Evolutionary conservation across 2,113 vertebrate species (phyloP), one percentile per base, ranked within the genome.

Genomic region (Catharus fuscescens): DNA sequence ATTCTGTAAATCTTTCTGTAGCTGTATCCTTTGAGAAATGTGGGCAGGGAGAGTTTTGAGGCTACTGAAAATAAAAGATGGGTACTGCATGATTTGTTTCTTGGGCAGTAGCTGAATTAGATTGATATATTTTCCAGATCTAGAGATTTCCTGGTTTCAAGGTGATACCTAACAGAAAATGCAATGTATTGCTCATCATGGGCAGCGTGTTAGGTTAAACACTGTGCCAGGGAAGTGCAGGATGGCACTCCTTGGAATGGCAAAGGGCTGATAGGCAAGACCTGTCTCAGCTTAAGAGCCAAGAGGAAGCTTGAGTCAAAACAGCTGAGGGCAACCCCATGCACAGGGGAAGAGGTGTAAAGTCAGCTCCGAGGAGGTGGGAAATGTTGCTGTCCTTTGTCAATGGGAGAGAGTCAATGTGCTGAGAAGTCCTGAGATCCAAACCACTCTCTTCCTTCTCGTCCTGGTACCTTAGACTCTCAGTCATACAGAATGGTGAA

Each of bases 1-100:
- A 8, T 80, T 88, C 79, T 95, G 67, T 36, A 83, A 83, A 88
- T 86, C 18, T 86, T 67, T 77, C 86, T 92, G 10, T 54, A 34
- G 34, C 13, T 38, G 10, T 62, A 52, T 62, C 71, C 50, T 62
- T 59, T 66, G 64, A 59, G 80, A 88, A 23, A 38, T 77, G 52
- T n/a, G 42, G 31, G 59, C 44, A 54, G 86, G 60, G 31, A 83
- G 32, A 6, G 12, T 80, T 80, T 65, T 83, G 50, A 95, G 65
- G 44, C 65, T 92, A 67, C 56, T 56, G 73, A 60, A 71, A 78
- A 32, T 74, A 74, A 50, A 83, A 91, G 59, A 73, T 80, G 47
- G 23, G 38, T 85, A 57, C 25, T 2, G 11, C 25, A 48, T 15
- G 10, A 54, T 50, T 52, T 65, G 7, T 65, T 81, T 64, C 34